phyloP scores from a whole-genome alignment of 1,140 invertebrate species.

The Acromyrmex heyeri region DNA sequence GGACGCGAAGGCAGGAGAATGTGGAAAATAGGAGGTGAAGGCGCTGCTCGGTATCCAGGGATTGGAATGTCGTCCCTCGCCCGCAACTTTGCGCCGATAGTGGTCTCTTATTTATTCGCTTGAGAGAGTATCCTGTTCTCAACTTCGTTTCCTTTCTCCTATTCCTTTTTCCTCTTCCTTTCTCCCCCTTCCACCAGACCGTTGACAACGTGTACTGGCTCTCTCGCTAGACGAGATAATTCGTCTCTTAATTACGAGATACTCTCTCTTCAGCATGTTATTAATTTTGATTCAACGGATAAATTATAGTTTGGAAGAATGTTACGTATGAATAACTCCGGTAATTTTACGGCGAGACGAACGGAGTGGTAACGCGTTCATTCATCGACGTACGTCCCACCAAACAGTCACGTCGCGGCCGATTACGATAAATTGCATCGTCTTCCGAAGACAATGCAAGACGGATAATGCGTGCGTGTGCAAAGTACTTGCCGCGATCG shows the following conservation, averaged over 20 bases:
- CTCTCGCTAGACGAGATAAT: slow-evolving; percentile 11
- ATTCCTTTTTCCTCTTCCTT: slow-evolving; percentile 28
- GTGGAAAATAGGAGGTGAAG: slow-evolving; percentile 66
- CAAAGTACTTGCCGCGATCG: slow-evolving; percentile 37
- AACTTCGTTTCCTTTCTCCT: slow-evolving; percentile 23
- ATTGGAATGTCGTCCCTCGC: slow-evolving; percentile 76
- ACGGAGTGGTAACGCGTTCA: slow-evolving; percentile 27
- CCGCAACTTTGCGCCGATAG: slow-evolving; percentile 73
- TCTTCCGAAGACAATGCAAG: slow-evolving; percentile 72
- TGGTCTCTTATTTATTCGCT: slow-evolving; percentile 62
- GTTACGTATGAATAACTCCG: not conserved
- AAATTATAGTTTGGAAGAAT: slow-evolving; percentile 8
- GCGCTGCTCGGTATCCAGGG: slow-evolving; percentile 64
- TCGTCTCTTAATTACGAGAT: slow-evolving; percentile 6
- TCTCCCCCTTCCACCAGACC: slow-evolving; percentile 8
- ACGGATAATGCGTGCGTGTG: slow-evolving; percentile 16
- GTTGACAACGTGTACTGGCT: slow-evolving; percentile 3
- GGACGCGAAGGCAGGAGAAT: slow-evolving; percentile 47
- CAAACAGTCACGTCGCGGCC: slow-evolving; percentile 51
- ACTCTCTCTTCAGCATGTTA: not conserved
- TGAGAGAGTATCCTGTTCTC: slow-evolving; percentile 50
- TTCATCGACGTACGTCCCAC: slow-evolving; percentile 62
- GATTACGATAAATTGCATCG: slow-evolving; percentile 75
- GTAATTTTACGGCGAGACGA: slow-evolving; percentile 42
- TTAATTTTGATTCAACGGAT: slow-evolving; percentile 37